Percentiles rank a stretch among this genome's conserved stretches.
Evolutionary conservation across 2,797 vertebrate genomes (phyloP).

Genomic region (Anguilla obscura): DNA sequence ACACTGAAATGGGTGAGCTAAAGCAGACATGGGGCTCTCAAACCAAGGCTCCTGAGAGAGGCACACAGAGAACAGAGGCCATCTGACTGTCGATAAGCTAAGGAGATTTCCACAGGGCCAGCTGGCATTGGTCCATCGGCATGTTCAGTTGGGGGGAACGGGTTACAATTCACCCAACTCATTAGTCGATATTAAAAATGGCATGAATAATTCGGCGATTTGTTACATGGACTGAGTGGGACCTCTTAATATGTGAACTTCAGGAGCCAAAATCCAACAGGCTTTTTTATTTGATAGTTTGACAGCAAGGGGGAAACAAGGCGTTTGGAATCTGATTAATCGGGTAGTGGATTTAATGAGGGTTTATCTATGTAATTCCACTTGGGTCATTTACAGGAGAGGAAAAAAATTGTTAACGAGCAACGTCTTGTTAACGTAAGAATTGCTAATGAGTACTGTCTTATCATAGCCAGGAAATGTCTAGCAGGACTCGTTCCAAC

Average conservation of each 20-base stretch:
- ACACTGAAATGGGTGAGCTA: constrained; percentile 32
- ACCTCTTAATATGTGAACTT: background rate
- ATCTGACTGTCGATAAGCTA: constrained; percentile 38
- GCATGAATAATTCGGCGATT: background rate
- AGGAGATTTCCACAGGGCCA: constrained; percentile 31
- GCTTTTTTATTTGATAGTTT: background rate
- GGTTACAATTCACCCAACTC: background rate
- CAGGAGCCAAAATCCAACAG: background rate
- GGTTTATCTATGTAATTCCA: background rate
- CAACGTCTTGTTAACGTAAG: background rate
- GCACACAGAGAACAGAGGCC: background rate
- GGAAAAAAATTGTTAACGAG: background rate
- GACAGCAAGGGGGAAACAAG: background rate
- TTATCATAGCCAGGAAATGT: background rate
- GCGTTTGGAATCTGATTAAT: background rate
- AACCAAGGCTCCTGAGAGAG: constrained; percentile 11
- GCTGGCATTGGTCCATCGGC: constrained; percentile 45
- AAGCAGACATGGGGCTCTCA: constrained; percentile 17
- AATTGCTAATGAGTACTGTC: background rate
- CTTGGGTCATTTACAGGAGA: background rate
- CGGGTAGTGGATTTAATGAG: background rate
- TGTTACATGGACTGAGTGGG: background rate
- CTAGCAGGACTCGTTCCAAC: constrained; percentile 60
- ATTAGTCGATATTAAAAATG: background rate
- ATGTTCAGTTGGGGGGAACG: constrained; percentile 36